Conservation (phyloP, 2,113 vertebrate species). For the Hippolais icterina region DNA sequence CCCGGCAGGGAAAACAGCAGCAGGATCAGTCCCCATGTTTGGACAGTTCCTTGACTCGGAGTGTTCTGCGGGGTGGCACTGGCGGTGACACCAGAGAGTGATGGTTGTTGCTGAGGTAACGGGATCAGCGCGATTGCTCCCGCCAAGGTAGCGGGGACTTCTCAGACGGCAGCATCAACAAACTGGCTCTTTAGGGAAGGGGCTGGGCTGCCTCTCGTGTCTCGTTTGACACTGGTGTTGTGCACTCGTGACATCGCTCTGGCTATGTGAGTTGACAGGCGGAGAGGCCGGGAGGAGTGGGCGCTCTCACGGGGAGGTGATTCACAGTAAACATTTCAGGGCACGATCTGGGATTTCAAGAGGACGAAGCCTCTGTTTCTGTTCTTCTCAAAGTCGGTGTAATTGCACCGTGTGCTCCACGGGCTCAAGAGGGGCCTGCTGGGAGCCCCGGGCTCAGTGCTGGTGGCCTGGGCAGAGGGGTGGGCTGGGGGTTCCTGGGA, state of each 20-base stretch:
- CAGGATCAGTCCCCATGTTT: background rate
- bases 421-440: background rate
- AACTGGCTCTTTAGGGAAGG: background rate
- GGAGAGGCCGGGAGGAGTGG: background rate
- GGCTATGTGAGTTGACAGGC: background rate
- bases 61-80: background rate
- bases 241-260: background rate
- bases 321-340: background rate
- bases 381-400: background rate
- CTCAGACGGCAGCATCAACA: background rate
- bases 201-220: background rate
- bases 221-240: background rate
- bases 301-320: background rate
- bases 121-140: background rate
- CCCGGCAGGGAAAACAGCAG: background rate
- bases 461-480: fast-evolving
- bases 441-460: background rate
- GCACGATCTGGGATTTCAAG: background rate
- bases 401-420: fast-evolving
- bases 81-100: background rate
- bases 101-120: conserved; percentile 67
- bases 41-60: background rate
- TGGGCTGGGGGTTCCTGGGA: fast-evolving
- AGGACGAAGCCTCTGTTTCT: background rate
- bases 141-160: background rate